These are phyloP conservation scores for Tokudaia tokunoshimensis DNA, from an alignment of 2,797 vertebrate genomes.

Conservation along the genomic window DNA sequence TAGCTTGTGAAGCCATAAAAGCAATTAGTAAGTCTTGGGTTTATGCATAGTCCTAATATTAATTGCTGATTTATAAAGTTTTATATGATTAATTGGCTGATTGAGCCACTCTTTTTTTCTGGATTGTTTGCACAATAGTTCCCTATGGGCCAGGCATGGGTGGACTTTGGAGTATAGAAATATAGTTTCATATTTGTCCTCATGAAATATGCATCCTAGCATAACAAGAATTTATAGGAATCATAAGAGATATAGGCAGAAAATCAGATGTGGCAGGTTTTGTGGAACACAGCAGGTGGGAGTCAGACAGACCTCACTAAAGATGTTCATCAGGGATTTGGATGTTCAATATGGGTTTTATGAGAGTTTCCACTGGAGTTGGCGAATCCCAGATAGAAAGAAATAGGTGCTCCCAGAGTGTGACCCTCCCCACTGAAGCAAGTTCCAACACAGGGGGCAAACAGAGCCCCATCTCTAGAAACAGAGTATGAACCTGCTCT, in stretches of 20 bases:
- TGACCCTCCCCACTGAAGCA: neutral
- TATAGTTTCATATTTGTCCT: neutral
- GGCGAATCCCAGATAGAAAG: neutral
- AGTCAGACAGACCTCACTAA: neutral
- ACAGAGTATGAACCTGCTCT: neutral
- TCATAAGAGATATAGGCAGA: neutral
- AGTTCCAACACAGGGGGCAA: neutral
- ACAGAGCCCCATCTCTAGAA: neutral
- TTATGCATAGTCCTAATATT: slow-evolving; percentile 34
- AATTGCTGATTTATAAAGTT: slow-evolving; percentile 55
- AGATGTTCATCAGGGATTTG: neutral
- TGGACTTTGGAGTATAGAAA: neutral
- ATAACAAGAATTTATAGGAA: neutral
- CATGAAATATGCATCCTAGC: neutral
- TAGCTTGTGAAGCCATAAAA: slow-evolving; percentile 45
- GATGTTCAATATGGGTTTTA: neutral
- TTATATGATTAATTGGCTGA: neutral
- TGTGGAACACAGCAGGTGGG: neutral
- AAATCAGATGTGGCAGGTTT: neutral
- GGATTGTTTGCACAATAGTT: neutral
- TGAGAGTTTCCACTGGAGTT: neutral
- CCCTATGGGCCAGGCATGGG: neutral
- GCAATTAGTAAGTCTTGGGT: neutral
- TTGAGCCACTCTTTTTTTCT: neutral
- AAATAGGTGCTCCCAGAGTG: neutral